These are phyloP conservation scores for Delichon dasypus DNA, from an alignment of 2,797 vertebrate genomes.

Conservation along the genomic window DNA sequence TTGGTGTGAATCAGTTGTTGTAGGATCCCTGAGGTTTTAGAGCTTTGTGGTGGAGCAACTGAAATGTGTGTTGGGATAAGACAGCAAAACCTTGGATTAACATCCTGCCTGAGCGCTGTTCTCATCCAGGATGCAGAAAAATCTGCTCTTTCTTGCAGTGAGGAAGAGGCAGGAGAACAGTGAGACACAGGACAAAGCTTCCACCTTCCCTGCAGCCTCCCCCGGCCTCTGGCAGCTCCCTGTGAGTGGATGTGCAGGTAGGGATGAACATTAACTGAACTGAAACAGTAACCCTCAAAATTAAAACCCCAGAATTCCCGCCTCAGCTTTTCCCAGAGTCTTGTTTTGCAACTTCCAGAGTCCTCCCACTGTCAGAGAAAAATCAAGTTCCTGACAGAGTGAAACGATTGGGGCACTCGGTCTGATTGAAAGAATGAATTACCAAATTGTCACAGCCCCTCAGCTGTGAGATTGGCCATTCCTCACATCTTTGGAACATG, in stretches of 20 bases:
- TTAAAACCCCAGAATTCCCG: rapidly evolving
- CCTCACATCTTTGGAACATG: background rate
- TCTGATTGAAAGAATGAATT: background rate
- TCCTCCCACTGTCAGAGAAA: background rate
- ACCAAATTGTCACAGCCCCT: background rate
- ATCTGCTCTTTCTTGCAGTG: background rate
- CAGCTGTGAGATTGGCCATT: background rate
- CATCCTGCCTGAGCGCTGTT: background rate
- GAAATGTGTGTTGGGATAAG: rapidly evolving
- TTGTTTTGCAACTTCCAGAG: background rate
- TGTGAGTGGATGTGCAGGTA: background rate
- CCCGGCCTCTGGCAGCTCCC: rapidly evolving
- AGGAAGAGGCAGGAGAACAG: background rate
- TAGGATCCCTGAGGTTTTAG: background rate
- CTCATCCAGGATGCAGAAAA: background rate
- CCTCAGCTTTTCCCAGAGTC: background rate
- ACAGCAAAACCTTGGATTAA: background rate
- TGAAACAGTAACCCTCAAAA: background rate
- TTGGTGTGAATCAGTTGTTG: background rate
- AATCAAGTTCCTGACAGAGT: rapidly evolving
- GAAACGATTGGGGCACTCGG: rapidly evolving
- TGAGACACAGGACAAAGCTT: background rate
- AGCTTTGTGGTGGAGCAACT: background rate
- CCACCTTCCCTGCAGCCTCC: background rate
- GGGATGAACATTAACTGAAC: too few relatives aligned